A percentile compares a stretch with the other conserved stretches of the same genome.
Evolutionary conservation across 2,797 vertebrate species (phyloP).

Genomic region (Pseudomugil gertrudae): DNA sequence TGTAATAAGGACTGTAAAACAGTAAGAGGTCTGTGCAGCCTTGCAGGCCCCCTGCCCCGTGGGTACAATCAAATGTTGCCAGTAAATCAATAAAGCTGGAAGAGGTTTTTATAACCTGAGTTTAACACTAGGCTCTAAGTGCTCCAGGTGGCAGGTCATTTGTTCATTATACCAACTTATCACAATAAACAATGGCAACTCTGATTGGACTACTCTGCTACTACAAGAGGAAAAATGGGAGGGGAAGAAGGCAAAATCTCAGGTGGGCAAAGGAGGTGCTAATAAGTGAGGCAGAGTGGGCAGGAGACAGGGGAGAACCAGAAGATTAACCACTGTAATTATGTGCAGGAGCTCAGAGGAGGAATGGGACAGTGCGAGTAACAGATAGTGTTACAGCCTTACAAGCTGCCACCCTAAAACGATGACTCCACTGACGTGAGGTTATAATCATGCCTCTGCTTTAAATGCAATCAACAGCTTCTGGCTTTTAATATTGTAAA

Average conservation of each 20-base stretch:
- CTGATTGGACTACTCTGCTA: conserved; percentile 74
- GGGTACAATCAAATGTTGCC: conserved; percentile 89
- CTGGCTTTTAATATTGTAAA: conserved; percentile 17
- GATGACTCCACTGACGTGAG: conserved; percentile 51
- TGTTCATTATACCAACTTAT: conserved; percentile 89
- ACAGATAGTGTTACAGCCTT: conserved; percentile 53
- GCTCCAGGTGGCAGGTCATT: conserved; percentile 88
- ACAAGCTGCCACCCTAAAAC: conserved; percentile 53
- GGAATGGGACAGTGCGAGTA: conserved; percentile 49
- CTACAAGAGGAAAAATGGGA: conserved; percentile 56
- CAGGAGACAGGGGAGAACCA: conserved; percentile 62
- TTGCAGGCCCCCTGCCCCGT: conserved; percentile 81
- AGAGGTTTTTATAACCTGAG: conserved; percentile 86
- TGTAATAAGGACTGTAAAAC: conserved; percentile 89
- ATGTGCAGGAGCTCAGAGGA: conserved; percentile 61
- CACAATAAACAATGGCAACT: conserved; percentile 87
- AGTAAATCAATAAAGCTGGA: conserved; percentile 89
- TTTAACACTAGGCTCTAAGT: conserved; percentile 87
- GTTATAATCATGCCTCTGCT: conserved; percentile 31
- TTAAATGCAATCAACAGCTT: conserved; percentile 31
- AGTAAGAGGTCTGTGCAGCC: conserved; percentile 84
- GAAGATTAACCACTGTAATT: conserved; percentile 83
- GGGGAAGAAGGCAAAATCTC: conserved; percentile 73
- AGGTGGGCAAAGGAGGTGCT: conserved; percentile 72
- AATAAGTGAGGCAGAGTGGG: conserved; percentile 75